phyloP scores from a whole-genome alignment of 2,888 invertebrate species.

The Ectemnius lituratus region DNA sequence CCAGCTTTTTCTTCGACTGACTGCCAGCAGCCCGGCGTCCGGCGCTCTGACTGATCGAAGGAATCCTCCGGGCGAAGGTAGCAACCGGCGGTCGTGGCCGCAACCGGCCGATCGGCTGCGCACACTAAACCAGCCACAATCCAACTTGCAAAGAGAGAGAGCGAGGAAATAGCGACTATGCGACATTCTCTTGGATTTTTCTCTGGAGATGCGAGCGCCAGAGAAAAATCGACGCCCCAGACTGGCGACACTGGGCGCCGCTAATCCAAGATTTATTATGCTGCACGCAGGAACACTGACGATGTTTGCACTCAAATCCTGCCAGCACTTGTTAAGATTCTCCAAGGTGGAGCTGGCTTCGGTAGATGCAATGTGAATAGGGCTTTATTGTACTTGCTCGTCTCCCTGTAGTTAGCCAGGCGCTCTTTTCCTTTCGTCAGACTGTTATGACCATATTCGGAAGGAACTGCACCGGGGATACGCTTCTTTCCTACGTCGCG shows the following conservation, averaged over 20 bases:
- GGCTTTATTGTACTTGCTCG: too few species aligned
- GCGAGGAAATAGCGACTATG: constrained; percentile 11
- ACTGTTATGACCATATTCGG: too few species aligned
- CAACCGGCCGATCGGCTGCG: not conserved
- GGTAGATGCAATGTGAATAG: too few species aligned
- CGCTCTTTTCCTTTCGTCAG: too few species aligned
- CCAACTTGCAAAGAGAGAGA: not conserved
- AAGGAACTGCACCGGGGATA: too few species aligned
- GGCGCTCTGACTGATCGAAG: constrained; percentile 60
- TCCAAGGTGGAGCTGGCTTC: too few species aligned
- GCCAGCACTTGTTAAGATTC: too few species aligned
- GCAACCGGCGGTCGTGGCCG: constrained; percentile 4
- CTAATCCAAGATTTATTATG: constrained; percentile 31
- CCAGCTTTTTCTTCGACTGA: constrained; percentile 64
- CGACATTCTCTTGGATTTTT: constrained; percentile 71
- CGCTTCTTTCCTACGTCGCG: too few species aligned
- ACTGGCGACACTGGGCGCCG: constrained; percentile 27
- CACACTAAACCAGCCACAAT: constrained; percentile 10
- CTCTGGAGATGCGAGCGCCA: constrained; percentile 27
- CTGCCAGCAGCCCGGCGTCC: constrained; percentile 49
- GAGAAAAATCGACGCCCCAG: constrained; percentile 29
- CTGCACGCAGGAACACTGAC: too few species aligned
- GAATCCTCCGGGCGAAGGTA: constrained; percentile 53
- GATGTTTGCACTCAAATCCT: too few species aligned
- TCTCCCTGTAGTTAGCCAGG: too few species aligned